A percentile compares a stretch with the other conserved stretches of the same genome.
These are phyloP conservation scores for Thomomys bottae DNA, from an alignment of 2,113 vertebrate species.

Conservation along the genomic window DNA sequence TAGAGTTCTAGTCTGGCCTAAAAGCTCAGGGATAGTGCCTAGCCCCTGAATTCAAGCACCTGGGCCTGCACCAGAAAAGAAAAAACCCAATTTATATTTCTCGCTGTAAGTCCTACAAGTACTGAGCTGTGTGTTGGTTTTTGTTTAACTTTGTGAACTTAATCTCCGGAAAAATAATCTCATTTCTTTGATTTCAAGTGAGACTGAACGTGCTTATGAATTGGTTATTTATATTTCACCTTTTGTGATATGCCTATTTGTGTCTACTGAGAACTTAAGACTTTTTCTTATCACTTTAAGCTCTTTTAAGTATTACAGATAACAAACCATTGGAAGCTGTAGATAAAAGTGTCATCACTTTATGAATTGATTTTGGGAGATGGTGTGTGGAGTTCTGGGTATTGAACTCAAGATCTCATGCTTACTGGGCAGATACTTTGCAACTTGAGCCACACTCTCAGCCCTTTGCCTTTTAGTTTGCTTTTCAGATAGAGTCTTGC, in stretches of 20 bases:
- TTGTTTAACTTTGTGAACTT: background rate
- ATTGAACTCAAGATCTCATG: no score
- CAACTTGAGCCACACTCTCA: no score
- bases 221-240: background rate
- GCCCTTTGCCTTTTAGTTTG: no score
- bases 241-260: background rate
- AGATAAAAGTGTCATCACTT: background rate
- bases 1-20: background rate
- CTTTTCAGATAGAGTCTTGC: no score
- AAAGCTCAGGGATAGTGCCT: no score
- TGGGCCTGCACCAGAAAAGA: no score
- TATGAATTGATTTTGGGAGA: background rate
- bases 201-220: background rate
- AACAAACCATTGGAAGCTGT: background rate
- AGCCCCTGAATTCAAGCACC: no score
- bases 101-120: background rate
- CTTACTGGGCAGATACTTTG: no score
- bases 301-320: background rate
- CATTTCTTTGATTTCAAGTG: slow-evolving; percentile 2
- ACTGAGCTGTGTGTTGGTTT: background rate
- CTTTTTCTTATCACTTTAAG: background rate
- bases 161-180: background rate
- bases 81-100: background rate
- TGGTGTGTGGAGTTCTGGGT: no score
- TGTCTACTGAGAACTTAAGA: slow-evolving; percentile 6